These are phyloP conservation scores for Typhlichthys eigenmanni DNA, from an alignment of 2,797 vertebrate species.

Conservation along the genomic window DNA sequence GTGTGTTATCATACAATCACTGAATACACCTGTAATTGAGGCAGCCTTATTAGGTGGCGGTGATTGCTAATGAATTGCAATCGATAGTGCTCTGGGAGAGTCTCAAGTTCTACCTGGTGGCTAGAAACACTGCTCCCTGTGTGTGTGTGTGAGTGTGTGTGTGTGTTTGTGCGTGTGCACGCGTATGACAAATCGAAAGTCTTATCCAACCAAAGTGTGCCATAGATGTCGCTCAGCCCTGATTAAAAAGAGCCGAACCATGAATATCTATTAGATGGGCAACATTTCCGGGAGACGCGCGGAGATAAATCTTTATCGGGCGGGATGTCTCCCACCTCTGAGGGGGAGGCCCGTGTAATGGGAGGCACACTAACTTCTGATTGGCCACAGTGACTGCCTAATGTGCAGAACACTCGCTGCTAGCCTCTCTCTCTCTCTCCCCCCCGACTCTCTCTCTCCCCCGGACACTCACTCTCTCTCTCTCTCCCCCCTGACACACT, in stretches of 20 bases:
- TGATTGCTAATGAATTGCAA: slow-evolving; percentile 17
- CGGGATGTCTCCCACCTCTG: slow-evolving; percentile 53
- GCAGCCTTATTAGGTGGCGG: slow-evolving; percentile 13
- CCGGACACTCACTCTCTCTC: neutral
- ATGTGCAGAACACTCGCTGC: slow-evolving; percentile 43
- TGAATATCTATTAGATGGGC: slow-evolving; percentile 74
- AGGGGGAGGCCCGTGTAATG: slow-evolving; percentile 46
- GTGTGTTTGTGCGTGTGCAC: slow-evolving; percentile 9
- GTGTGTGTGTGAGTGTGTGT: neutral
- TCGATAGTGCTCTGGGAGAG: slow-evolving; percentile 15
- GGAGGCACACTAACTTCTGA: slow-evolving; percentile 58
- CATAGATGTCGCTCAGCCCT: slow-evolving; percentile 58
- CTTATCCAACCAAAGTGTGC: slow-evolving; percentile 57
- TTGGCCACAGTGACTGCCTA: slow-evolving; percentile 43
- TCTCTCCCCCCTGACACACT: neutral
- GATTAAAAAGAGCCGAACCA: slow-evolving; percentile 76
- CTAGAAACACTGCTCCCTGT: slow-evolving; percentile 26
- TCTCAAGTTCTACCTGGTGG: slow-evolving; percentile 20
- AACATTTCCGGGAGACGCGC: slow-evolving; percentile 51
- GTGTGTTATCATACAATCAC: no score
- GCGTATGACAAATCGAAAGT: slow-evolving; percentile 64
- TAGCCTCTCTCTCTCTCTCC: neutral
- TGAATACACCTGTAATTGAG: slow-evolving; percentile 8
- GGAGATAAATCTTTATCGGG: slow-evolving; percentile 67
- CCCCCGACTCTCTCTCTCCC: neutral